A percentile compares a stretch with the other conserved stretches of the same genome.
Conservation (phyloP, 2,888 invertebrate genomes). For the Eudemis profundana region DNA sequence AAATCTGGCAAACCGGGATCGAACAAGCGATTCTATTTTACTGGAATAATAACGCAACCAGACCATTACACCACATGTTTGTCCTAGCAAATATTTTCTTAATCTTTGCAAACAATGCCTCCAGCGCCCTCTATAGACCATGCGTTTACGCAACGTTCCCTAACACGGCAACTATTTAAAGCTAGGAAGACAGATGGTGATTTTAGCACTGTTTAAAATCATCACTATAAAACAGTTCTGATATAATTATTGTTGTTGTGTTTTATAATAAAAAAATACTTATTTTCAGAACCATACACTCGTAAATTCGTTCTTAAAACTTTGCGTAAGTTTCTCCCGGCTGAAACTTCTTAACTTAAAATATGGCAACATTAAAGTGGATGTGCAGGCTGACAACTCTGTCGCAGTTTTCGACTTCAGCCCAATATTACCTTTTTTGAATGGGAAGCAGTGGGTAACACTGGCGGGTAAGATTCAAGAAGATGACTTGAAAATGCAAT, state of each 20-base stretch:
- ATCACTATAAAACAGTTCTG: too few relatives aligned
- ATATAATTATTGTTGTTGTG: background rate
- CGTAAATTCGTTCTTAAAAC: slow-evolving; percentile 62
- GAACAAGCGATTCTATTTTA: too few relatives aligned
- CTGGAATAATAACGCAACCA: too few relatives aligned
- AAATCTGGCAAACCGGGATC: too few relatives aligned
- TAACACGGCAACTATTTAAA: too few relatives aligned
- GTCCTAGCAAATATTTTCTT: too few relatives aligned
- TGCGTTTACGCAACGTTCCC: too few relatives aligned
- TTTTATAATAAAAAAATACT: slow-evolving; percentile 3
- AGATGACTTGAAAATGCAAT: slow-evolving; percentile 55
- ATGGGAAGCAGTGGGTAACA: slow-evolving; percentile 64
- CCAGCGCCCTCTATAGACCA: too few relatives aligned
- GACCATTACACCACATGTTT: too few relatives aligned
- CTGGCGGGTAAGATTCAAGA: slow-evolving; percentile 59
- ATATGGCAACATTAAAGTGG: slow-evolving; percentile 69
- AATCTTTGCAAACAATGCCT: too few relatives aligned
- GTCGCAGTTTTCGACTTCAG: slow-evolving; percentile 63
- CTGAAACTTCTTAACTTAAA: slow-evolving; percentile 74
- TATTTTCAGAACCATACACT: slow-evolving; percentile 70
- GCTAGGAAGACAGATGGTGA: too few relatives aligned
- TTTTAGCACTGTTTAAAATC: too few relatives aligned
- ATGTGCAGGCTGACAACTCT: slow-evolving; percentile 48
- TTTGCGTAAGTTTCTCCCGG: slow-evolving; percentile 67
- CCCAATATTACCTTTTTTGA: slow-evolving; percentile 68